These are phyloP conservation scores for Aldrovandia affinis DNA, from an alignment of 2,797 vertebrate genomes.

Conservation along the genomic window DNA sequence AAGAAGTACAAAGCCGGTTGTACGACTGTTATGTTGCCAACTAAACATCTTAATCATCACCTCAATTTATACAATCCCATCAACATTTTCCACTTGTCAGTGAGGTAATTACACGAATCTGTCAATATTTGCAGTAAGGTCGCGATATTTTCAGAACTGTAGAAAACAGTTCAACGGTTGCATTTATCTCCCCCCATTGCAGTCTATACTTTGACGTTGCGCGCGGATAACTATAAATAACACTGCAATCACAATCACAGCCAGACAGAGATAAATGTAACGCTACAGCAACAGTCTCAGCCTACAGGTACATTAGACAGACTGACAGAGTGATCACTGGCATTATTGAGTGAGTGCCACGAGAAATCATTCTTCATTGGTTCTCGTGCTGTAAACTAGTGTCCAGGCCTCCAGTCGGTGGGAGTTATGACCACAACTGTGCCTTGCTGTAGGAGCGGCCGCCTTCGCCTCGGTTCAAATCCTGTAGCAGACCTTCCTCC, in stretches of 20 bases:
- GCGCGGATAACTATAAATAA: neutral
- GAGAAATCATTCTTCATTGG: slow-evolving; percentile 29
- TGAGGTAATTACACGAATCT: neutral
- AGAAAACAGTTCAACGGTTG: neutral
- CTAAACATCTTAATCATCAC: neutral
- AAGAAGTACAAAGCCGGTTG: neutral
- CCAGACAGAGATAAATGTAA: neutral
- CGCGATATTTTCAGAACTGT: neutral
- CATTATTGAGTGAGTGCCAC: slow-evolving; percentile 32
- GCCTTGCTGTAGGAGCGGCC: too few species aligned
- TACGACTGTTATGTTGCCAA: neutral
- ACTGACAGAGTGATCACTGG: neutral
- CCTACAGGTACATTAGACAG: neutral
- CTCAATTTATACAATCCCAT: neutral
- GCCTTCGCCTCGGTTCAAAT: too few species aligned
- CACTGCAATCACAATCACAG: neutral
- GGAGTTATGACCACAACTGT: too few species aligned
- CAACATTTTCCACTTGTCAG: neutral
- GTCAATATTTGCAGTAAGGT: neutral
- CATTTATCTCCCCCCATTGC: neutral
- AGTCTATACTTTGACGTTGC: neutral
- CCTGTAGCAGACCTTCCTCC: too few species aligned
- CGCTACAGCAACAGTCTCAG: neutral
- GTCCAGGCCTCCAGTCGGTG: neutral
- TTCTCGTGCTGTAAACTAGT: neutral